Evolutionary conservation across 2,113 vertebrate species (phyloP).

Genomic region (Struthio camelus): DNA sequence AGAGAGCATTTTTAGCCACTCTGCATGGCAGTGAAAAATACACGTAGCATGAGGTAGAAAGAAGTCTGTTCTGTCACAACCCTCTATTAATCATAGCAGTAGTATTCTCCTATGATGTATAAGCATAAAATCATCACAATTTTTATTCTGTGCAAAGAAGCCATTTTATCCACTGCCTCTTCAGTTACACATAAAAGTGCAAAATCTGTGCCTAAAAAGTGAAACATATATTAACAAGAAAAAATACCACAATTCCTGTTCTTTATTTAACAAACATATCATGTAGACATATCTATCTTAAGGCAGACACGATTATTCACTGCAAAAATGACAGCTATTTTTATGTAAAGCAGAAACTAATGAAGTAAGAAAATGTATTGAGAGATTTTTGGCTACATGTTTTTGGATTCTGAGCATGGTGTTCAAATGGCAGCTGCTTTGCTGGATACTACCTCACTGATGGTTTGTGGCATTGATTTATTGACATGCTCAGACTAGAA

Average conservation of each 20-base stretch:
- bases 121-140: not conserved
- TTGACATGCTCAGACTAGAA: not conserved
- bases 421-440: not conserved
- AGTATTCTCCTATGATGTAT: not conserved
- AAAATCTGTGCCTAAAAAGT: not conserved
- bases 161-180: not conserved
- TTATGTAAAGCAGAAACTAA: conserved; percentile 20
- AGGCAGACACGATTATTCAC: conserved; percentile 15
- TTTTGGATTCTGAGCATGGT: not conserved
- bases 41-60: not conserved
- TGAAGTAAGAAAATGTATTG: conserved; percentile 17
- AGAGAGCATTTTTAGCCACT: conserved; percentile 2
- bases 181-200: not conserved
- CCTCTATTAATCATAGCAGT: not conserved
- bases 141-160: not conserved
- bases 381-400: not conserved
- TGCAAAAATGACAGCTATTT: conserved; percentile 5
- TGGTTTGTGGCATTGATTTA: conserved; percentile 37
- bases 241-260: not conserved
- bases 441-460: conserved; percentile 17
- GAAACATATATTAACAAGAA: not conserved
- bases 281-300: not conserved
- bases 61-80: not conserved
- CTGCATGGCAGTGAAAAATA: not conserved
- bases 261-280: conserved; percentile 17